phyloP scores from a whole-genome alignment of 1,140 invertebrate species.

The Trichogramma pretiosum region DNA sequence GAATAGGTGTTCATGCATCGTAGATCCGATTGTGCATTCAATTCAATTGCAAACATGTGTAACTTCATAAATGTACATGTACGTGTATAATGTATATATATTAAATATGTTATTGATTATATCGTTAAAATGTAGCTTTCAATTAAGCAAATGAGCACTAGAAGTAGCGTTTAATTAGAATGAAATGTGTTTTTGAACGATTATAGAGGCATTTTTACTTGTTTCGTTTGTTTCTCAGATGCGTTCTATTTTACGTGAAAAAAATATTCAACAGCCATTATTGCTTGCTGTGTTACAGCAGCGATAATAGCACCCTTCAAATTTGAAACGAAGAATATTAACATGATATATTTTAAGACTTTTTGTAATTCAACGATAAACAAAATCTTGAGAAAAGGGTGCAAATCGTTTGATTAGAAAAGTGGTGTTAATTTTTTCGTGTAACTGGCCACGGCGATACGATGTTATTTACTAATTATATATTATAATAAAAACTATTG shows the following conservation, averaged over 20 bases:
- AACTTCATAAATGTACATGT: conserved; percentile 13
- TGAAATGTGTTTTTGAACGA: conserved; percentile 15
- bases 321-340: conserved; percentile 6
- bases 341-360: conserved; percentile 17
- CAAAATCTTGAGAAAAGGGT: background rate
- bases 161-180: no score
- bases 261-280: background rate
- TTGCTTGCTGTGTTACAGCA: conserved; percentile 1
- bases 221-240: conserved; percentile 14
- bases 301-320: no score
- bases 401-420: conserved; percentile 1
- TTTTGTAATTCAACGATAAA: conserved; percentile 18
- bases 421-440: conserved; percentile 4
- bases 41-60: conserved; percentile 10
- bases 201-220: conserved; percentile 19
- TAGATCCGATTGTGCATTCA: conserved; percentile 21
- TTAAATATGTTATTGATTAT: conserved; percentile 29
- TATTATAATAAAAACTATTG: conserved; percentile 5
- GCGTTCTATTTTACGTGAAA: conserved; percentile 10
- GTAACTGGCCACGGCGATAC: no score
- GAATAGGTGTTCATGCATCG: conserved; percentile 21
- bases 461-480: no score
- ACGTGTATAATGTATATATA: conserved; percentile 20
- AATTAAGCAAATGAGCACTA: conserved; percentile 15
- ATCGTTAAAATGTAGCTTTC: conserved; percentile 30